Evolutionary conservation across 1,140 invertebrate species (phyloP).

Genomic region (Limonius californicus): DNA sequence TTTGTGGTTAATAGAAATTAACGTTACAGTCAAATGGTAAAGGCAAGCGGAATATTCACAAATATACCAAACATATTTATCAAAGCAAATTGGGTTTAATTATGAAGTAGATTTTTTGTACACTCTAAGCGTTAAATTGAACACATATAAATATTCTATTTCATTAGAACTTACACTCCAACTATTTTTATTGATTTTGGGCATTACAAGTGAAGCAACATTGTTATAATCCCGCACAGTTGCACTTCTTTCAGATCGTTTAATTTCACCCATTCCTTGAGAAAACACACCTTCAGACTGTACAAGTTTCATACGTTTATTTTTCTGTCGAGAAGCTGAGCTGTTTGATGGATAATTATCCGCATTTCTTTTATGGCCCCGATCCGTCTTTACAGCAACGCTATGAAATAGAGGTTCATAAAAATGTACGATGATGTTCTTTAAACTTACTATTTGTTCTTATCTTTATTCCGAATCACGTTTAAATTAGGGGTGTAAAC

Average conservation of each 20-base stretch:
- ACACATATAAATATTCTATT: not conserved
- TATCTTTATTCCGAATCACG: conserved; percentile 36
- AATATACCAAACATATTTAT: too few relatives aligned
- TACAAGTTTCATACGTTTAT: not conserved
- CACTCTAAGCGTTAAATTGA: too few relatives aligned
- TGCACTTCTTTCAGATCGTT: not conserved
- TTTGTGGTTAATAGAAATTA: too few relatives aligned
- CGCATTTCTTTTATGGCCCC: too few relatives aligned
- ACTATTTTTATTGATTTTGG: not conserved
- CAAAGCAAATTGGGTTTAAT: too few relatives aligned
- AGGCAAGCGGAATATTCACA: too few relatives aligned
- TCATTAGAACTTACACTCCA: not conserved
- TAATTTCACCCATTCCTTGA: not conserved
- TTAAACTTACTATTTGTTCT: conserved; percentile 34
- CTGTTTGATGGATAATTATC: too few relatives aligned
- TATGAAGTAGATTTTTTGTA: too few relatives aligned
- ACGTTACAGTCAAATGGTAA: not conserved
- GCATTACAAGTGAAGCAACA: not conserved
- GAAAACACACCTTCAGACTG: not conserved
- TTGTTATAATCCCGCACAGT: not conserved
- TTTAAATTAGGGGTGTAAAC: conserved; percentile 38
- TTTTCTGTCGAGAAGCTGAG: too few relatives aligned
- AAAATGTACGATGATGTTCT: too few relatives aligned
- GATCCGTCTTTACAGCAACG: too few relatives aligned
- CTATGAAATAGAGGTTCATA: too few relatives aligned